Base-by-base conservation (phyloP, 2,888 invertebrate species). In the Drosophila gaucha region DNA sequence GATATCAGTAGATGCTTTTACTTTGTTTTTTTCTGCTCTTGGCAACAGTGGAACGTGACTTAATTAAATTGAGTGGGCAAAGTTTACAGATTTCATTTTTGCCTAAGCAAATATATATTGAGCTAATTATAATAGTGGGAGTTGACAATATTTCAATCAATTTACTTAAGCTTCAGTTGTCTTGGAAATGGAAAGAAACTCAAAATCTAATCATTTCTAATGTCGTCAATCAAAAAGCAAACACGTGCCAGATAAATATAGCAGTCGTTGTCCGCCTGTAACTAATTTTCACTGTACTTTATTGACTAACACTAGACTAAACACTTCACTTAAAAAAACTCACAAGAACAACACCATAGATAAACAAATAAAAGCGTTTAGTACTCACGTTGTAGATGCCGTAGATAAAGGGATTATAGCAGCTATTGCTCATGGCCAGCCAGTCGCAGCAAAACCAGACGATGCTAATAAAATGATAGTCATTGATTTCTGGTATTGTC, bases 351-450 rank as follows among this genome's bases (percentile, higher is more conserved):
- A 44, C 2, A 1, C 30, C 8, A 28, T n/a, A n/a, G n/a, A n/a
- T n/a, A n/a, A n/a, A n/a, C n/a, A 49, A 38, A 30, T n/a, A 10
- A 20, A 22, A 39, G 1, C 43, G 33, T 14, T 39, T 39, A 20
- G 18, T 38, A 94, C 95, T 96, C 92, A 97, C 97, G 90, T 97
- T 97, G 88, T 96, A 96, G 78, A 97, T 95, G 31, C 96, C 97
- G 89, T 97, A 97, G 83, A 97, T 97, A 89, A 97, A 97, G 0
- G 97, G 97, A 91, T 97, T 97, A 90, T 96, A 96, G 91, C 97
- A 97, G 58, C 96, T 96, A 89, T 97, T 97, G 87, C 96, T 96
- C 96, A 97, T 97, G 1, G 96, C 96, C 89, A 97, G 92, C 96
- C 96, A 96, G 91, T 97, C 97, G 86, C 95, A 96, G 90, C 95